phyloP scores from a whole-genome alignment of 1,140 invertebrate species.

The Drosophila ironensis region DNA sequence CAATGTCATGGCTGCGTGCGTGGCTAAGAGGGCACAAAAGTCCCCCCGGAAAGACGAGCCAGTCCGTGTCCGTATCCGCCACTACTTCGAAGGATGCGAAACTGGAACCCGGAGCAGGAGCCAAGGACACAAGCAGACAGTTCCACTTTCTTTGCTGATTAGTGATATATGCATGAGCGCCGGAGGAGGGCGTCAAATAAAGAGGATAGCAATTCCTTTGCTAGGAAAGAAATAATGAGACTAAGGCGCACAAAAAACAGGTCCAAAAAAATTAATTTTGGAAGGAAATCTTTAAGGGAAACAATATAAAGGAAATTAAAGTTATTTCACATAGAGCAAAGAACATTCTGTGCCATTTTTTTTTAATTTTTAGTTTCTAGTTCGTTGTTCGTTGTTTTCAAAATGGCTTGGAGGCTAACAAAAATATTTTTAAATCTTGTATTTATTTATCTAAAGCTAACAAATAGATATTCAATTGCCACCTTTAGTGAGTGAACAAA shows the following conservation, averaged over 20 bases:
- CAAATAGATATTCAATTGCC: too few species aligned
- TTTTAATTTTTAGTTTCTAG: too few species aligned
- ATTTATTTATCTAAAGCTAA: too few species aligned
- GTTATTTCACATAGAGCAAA: too few species aligned
- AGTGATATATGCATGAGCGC: conserved; percentile 31
- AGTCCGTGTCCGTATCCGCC: conserved; percentile 15
- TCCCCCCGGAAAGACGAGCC: conserved; percentile 45
- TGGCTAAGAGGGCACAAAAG: conserved; percentile 59
- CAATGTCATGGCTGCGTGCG: conserved; percentile 63
- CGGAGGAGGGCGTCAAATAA: neutral
- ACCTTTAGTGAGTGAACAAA: too few species aligned
- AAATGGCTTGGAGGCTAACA: too few species aligned
- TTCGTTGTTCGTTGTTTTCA: too few species aligned
- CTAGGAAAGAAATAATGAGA: neutral
- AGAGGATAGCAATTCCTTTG: conserved; percentile 12
- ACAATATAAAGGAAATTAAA: too few species aligned
- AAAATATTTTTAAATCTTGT: too few species aligned
- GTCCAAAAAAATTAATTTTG: conserved; percentile 8
- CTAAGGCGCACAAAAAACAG: neutral
- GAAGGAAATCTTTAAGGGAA: neutral
- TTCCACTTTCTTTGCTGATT: conserved; percentile 31
- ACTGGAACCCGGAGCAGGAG: neutral
- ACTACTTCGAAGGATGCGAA: conserved; percentile 8
- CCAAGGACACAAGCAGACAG: conserved; percentile 22
- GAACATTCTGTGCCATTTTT: too few species aligned